These are phyloP conservation scores for Dendrocopos noguchii DNA, from an alignment of 2,113 vertebrate species.

Conservation along the genomic window DNA sequence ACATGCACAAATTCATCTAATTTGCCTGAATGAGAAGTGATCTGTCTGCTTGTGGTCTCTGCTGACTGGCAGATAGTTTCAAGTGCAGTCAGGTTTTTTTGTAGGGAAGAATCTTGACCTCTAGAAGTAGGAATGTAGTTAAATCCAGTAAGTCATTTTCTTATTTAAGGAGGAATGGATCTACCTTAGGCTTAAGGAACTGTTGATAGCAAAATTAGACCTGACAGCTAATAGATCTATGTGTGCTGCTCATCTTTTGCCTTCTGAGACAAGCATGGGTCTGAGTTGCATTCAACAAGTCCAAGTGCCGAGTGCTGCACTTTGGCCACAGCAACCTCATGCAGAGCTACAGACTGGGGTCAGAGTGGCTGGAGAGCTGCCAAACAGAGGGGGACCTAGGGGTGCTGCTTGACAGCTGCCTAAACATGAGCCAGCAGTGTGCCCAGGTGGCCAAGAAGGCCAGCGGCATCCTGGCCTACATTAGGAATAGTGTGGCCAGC, in stretches of 20 bases:
- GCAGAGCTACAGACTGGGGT: too few relatives aligned
- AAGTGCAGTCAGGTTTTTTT: neutral
- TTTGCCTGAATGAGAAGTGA: neutral
- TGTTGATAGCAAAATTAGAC: neutral
- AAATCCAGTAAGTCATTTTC: neutral
- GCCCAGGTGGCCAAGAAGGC: too few relatives aligned
- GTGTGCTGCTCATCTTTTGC: neutral
- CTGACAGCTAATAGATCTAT: neutral
- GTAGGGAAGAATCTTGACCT: neutral
- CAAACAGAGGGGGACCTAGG: too few relatives aligned
- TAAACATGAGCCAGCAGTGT: too few relatives aligned
- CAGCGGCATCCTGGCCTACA: too few relatives aligned
- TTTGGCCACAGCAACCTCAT: too few relatives aligned
- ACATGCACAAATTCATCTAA: neutral
- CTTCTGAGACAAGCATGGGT: neutral
- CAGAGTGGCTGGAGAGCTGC: too few relatives aligned
- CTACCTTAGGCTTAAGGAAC: neutral
- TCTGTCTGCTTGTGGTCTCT: neutral
- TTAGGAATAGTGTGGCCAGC: too few relatives aligned
- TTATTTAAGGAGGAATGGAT: neutral
- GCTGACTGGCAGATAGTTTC: neutral
- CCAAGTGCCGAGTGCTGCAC: too few relatives aligned
- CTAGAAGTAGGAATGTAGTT: neutral
- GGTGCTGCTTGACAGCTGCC: too few relatives aligned
- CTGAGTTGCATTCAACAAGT: too few relatives aligned